phyloP scores from a whole-genome alignment of 2,888 invertebrate genomes.

The Mesoligia furuncula region DNA sequence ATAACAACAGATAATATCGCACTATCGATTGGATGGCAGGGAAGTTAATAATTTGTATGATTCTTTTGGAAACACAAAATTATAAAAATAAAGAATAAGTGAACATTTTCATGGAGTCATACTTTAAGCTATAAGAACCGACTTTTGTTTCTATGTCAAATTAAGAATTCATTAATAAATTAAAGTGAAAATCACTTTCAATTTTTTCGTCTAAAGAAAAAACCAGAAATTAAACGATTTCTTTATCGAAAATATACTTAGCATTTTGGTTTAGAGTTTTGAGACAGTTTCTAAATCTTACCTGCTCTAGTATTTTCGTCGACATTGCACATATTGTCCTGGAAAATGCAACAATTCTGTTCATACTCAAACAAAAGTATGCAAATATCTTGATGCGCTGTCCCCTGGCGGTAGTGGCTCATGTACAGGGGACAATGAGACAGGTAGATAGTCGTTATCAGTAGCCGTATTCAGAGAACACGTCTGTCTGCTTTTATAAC shows the following conservation, averaged over 20 bases:
- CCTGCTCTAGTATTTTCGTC: not conserved
- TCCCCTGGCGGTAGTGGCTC: constrained; percentile 33
- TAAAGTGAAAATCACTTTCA: not conserved
- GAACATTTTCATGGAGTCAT: too few species aligned
- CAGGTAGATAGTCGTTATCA: constrained; percentile 46
- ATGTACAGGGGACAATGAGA: constrained; percentile 43
- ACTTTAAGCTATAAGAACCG: too few species aligned
- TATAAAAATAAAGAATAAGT: not conserved
- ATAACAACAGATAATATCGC: constrained; percentile 33
- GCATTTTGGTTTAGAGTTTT: not conserved
- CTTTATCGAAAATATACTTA: not conserved
- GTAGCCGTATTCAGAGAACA: constrained; percentile 24
- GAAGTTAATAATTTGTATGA: not conserved
- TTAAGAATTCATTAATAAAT: not conserved
- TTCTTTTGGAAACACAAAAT: not conserved
- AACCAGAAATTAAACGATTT: not conserved
- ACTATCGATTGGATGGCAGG: constrained; percentile 9
- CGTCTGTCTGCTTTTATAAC: constrained; percentile 30
- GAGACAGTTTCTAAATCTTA: not conserved
- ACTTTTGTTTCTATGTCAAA: not conserved
- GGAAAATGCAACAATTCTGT: constrained; percentile 12
- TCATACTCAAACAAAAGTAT: constrained; percentile 3
- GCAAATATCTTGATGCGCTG: constrained; percentile 29
- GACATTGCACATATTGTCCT: not conserved
- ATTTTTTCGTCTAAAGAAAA: not conserved